These are phyloP conservation scores for Mionectes macconnelli DNA, from an alignment of 2,113 vertebrate genomes.

Conservation along the genomic window DNA sequence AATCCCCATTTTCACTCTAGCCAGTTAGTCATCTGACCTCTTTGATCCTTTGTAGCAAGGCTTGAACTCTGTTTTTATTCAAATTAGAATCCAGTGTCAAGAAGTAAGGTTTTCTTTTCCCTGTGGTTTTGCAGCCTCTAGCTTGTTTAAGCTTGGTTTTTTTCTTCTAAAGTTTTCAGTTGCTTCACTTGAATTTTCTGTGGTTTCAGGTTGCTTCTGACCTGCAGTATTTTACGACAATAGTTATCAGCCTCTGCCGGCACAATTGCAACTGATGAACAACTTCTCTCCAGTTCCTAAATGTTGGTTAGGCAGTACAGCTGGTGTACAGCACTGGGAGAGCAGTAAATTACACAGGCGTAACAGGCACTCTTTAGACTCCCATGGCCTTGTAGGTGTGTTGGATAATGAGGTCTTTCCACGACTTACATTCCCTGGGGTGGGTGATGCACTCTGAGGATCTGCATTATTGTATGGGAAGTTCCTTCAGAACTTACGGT, in stretches of 20 bases:
- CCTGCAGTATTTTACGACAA: background rate
- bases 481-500: background rate
- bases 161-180: background rate
- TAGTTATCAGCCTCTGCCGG: background rate
- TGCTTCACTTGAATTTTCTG: background rate
- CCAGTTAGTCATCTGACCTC: conserved; percentile 49
- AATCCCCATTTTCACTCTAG: conserved; percentile 61
- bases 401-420: background rate
- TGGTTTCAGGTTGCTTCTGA: background rate
- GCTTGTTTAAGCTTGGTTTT: conserved; percentile 20
- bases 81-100: conserved; percentile 39
- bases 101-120: conserved; percentile 24
- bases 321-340: background rate
- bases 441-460: background rate
- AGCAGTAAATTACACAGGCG: background rate
- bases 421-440: background rate
- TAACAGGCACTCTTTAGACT: background rate
- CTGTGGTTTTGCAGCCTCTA: conserved; percentile 24
- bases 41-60: conserved; percentile 55
- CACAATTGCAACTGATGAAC: background rate
- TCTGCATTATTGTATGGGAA: fast-evolving
- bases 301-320: background rate
- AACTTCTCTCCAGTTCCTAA: background rate
- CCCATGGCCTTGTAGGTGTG: background rate
- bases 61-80: conserved; percentile 60